Percentiles rank a stretch among this genome's conserved stretches.
Evolutionary conservation across 1,140 invertebrate species (phyloP).

Genomic region (Chrysomallon squamiferum): DNA sequence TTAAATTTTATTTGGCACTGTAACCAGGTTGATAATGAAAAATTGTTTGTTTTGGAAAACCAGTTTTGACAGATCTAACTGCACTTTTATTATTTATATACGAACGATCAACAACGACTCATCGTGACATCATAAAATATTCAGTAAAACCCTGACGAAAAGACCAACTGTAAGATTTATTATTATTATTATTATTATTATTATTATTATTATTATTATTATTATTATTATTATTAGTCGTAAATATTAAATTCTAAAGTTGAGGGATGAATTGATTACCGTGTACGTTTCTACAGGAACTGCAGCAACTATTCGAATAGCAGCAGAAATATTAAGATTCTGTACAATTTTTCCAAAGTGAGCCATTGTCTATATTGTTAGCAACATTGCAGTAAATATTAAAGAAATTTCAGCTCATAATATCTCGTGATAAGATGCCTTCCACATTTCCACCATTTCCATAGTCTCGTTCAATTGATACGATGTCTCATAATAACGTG

Average conservation of each 20-base stretch:
- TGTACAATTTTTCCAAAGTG: conserved; percentile 50
- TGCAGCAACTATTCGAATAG: conserved; percentile 43
- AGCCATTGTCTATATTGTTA: conserved; percentile 35
- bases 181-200: neutral
- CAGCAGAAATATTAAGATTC: conserved; percentile 35
- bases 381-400: no score
- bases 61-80: no score
- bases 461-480: no score
- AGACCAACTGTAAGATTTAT: neutral
- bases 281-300: conserved; percentile 51
- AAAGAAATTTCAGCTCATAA: no score
- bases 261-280: conserved; percentile 25
- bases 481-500: no score
- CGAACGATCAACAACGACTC: neutral
- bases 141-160: neutral
- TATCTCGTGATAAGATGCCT: no score
- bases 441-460: no score
- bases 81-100: neutral
- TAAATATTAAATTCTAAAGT: neutral
- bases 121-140: neutral
- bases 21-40: no score
- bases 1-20: no score
- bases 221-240: neutral
- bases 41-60: no score
- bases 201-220: neutral